Evolutionary conservation across 2,797 vertebrate genomes (phyloP).

Genomic region (Tapera naevia): DNA sequence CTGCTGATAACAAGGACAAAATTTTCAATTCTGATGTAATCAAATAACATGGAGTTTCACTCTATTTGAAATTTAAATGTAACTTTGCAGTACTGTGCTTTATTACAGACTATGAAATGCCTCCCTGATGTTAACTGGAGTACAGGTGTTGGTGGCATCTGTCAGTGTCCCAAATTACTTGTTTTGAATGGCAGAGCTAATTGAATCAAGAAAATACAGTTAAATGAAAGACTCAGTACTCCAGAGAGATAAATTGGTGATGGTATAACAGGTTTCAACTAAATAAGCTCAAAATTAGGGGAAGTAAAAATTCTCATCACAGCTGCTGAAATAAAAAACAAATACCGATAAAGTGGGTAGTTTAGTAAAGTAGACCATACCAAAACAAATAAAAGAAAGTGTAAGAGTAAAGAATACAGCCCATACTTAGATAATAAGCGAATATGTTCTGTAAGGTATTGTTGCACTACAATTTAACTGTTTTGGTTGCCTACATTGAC

Average conservation of each 20-base stretch:
- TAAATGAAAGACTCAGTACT: neutral
- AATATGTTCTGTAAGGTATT: neutral
- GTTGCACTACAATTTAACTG: neutral
- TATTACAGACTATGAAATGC: neutral
- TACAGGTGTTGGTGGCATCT: neutral
- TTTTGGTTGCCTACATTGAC: neutral
- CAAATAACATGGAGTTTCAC: neutral
- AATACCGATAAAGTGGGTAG: neutral
- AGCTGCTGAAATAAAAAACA: neutral
- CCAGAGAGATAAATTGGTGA: neutral
- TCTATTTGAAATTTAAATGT: neutral
- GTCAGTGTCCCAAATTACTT: neutral
- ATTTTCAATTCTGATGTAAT: neutral
- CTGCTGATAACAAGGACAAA: neutral
- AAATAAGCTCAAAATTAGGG: neutral
- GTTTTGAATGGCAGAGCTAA: neutral
- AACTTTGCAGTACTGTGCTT: neutral
- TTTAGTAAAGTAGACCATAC: neutral
- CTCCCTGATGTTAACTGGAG: neutral
- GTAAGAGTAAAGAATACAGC: neutral
- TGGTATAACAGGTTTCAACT: neutral
- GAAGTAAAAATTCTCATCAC: neutral
- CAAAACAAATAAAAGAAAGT: neutral
- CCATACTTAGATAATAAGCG: neutral
- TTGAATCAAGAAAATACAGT: neutral